Evolutionary conservation across 2,797 vertebrate genomes (phyloP).

Genomic region (Psittacula derbiana): DNA sequence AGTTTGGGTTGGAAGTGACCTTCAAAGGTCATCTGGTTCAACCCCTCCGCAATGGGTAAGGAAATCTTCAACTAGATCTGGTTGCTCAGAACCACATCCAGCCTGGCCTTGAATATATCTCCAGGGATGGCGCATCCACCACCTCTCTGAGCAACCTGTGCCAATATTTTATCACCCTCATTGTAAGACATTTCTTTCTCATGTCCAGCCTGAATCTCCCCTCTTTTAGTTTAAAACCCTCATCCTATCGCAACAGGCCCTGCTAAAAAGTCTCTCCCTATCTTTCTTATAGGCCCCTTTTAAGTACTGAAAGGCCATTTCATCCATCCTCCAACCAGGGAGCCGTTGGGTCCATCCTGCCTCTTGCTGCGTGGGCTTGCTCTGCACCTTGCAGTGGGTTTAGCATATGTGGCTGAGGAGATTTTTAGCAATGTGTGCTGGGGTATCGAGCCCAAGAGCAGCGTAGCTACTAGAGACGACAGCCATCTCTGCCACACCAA

Average conservation of each 20-base stretch:
- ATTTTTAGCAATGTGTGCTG: not conserved
- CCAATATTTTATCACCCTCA: not conserved
- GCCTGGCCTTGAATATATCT: not conserved
- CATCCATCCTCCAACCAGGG: not conserved
- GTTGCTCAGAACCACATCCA: not conserved
- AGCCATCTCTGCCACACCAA: not conserved
- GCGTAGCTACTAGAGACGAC: not conserved
- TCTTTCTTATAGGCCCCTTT: not conserved
- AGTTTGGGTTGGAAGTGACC: not conserved
- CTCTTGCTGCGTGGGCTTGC: rapidly evolving
- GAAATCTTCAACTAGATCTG: not conserved
- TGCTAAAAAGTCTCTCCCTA: not conserved
- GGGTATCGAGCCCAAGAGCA: rapidly evolving
- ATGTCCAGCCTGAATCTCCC: not conserved
- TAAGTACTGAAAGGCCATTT: not conserved
- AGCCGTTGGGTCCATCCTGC: not conserved
- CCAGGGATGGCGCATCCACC: not conserved
- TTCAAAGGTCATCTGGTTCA: not conserved
- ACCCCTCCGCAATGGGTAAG: not conserved
- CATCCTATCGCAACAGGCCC: not conserved
- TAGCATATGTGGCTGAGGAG: not conserved
- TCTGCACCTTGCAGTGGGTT: not conserved
- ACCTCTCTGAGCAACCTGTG: not conserved
- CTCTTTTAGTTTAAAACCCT: not conserved
- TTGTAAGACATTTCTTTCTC: not conserved